phyloP scores from a whole-genome alignment of 2,113 vertebrate species.

The Cavia aperea region DNA sequence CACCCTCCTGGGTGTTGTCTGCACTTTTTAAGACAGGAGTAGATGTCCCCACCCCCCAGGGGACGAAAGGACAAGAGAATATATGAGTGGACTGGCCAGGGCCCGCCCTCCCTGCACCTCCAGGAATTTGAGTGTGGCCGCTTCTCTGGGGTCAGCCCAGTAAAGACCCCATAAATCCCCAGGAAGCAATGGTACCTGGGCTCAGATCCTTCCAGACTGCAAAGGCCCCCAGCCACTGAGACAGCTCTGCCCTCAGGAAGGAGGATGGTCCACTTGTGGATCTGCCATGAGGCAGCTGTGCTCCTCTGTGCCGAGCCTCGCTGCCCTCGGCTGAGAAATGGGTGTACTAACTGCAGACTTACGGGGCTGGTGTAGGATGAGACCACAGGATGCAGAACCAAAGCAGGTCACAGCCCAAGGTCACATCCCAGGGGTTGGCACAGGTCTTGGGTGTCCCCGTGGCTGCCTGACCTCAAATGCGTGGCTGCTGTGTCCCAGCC shows the following conservation, averaged over 20 bases:
- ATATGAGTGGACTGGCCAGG: too few species aligned
- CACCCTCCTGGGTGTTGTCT: not conserved
- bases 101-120: too few species aligned
- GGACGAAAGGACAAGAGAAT: not conserved
- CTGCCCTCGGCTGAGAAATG: not conserved
- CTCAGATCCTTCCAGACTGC: not conserved
- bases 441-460: not conserved
- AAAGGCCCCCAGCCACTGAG: not conserved
- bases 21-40: not conserved
- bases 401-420: not conserved
- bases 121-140: not conserved
- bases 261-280: not conserved
- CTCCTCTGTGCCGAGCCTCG: too few species aligned
- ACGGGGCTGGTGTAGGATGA: not conserved
- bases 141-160: not conserved
- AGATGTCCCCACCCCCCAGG: not conserved
- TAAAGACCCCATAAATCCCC: too few species aligned
- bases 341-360: not conserved
- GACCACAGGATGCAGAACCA: not conserved
- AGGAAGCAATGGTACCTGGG: not conserved
- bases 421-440: not conserved
- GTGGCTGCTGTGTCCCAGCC: not conserved
- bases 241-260: not conserved
- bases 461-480: too few species aligned
- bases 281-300: not conserved